Evolutionary conservation across 2,113 vertebrate species (phyloP), one percentile per base, ranked within the genome.

Genomic region (Bubo blakistoni): DNA sequence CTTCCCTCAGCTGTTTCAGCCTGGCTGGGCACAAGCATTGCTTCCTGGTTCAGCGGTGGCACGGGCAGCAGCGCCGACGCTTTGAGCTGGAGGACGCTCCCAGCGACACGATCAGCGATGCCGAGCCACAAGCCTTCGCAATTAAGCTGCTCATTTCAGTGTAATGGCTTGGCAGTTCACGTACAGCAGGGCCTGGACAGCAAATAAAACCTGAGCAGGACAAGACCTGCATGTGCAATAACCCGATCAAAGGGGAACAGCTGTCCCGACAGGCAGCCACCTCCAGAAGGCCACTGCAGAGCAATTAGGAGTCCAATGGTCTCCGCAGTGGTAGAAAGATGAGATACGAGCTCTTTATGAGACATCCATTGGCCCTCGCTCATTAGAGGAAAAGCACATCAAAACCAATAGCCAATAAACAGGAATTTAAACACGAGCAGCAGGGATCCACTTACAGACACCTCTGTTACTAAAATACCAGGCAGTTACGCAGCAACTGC

Each of bases 101-200:
- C 74, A 12, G 49, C 13, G 0, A 18, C 4, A 0, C 20, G 2
- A 15, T 9, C 8, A 7, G n/a, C 1, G 3, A 26, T 18, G 63
- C 76, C 1, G 19, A 83, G 77, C 61, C 94, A 20, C 40, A 4
- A 73, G 29, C 54, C 87, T 72, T 30, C 3, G 0, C 94, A 57
- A 54, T 82, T n/a, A 44, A 46, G 32, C 36, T 7, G 10, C 85
- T 94, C 30, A 0, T 77, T 80, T 72, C 6, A 1, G 10, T 3
- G 47, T 19, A 61, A 71, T 18, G 70, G 66, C 66, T 81, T 19
- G 81, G 92, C 96, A 86, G 54, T 2, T 58, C 42, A 3, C 40
- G 15, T 19, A 20, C 44, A 70, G 70, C 49, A 55, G 76, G 59
- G 58, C 67, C 81, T 2, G 90, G 79, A 5, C 82, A 80, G 63